These are phyloP conservation scores for Bufo bufo DNA, from an alignment of 2,113 vertebrate species.

Conservation along the genomic window DNA sequence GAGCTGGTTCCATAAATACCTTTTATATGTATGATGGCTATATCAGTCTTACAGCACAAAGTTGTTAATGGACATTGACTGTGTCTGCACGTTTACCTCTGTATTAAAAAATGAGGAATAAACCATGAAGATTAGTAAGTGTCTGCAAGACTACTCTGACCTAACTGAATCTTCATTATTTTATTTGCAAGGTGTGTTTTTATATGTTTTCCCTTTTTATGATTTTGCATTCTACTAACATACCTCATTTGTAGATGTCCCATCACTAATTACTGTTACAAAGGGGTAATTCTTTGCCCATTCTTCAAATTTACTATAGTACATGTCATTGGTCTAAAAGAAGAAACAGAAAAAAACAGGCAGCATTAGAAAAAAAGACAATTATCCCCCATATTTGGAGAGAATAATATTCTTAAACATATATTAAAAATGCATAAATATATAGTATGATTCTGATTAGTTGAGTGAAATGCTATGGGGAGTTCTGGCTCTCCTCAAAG, in stretches of 20 bases:
- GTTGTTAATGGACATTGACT: no score
- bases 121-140: no score
- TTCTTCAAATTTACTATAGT: conserved; percentile 70
- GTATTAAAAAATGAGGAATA: no score
- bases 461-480: no score
- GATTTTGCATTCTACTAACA: not conserved
- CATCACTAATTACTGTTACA: conserved; percentile 74
- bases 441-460: not conserved
- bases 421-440: not conserved
- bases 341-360: not conserved
- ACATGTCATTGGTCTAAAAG: conserved; percentile 75
- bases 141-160: no score
- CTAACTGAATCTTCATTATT: no score
- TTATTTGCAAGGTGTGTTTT: no score
- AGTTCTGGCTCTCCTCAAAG: no score
- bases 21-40: no score
- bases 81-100: no score
- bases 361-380: not conserved
- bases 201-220: not conserved
- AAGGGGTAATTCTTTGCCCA: conserved; percentile 72
- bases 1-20: no score
- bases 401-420: not conserved
- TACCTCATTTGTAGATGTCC: conserved; percentile 76
- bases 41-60: no score
- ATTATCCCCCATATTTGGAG: not conserved